A percentile compares a stretch with the other conserved stretches of the same genome.
Conservation (phyloP, 1,140 invertebrate species). For the Zaprionus inermis region DNA sequence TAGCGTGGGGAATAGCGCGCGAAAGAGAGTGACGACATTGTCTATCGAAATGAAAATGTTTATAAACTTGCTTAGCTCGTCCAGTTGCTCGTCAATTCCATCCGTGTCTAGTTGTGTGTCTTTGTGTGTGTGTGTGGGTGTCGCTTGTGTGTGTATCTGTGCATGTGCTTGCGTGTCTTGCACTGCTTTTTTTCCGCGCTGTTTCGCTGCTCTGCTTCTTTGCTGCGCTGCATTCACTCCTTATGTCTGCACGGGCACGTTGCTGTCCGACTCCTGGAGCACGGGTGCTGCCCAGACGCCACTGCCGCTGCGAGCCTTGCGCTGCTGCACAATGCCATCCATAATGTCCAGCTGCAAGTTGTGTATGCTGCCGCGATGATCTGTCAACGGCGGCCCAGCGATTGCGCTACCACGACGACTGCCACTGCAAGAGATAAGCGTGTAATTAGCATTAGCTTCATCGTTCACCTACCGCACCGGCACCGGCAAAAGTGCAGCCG, state of each 20-base stretch:
- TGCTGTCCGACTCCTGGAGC: slow-evolving; percentile 76
- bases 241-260: slow-evolving; percentile 83
- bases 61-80: slow-evolving; percentile 53
- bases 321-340: slow-evolving; percentile 92
- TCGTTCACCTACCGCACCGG: neutral
- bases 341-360: slow-evolving; percentile 93
- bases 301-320: slow-evolving; percentile 86
- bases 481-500: neutral
- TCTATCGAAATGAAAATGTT: slow-evolving; percentile 46
- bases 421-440: slow-evolving; percentile 49
- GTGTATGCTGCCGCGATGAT: slow-evolving; percentile 89
- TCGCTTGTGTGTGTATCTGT: neutral
- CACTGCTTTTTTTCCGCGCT: neutral
- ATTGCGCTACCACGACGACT: slow-evolving; percentile 77
- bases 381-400: slow-evolving; percentile 88
- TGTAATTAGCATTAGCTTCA: slow-evolving; percentile 8
- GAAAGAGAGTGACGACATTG: slow-evolving; percentile 4
- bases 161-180: slow-evolving; percentile 17
- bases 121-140: neutral
- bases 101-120: neutral
- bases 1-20: neutral
- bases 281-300: slow-evolving; percentile 78
- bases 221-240: slow-evolving; percentile 10
- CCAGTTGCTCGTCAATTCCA: slow-evolving; percentile 34
- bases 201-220: neutral